phyloP scores from a whole-genome alignment of 1,140 invertebrate genomes.

The Littorina saxatilis region DNA sequence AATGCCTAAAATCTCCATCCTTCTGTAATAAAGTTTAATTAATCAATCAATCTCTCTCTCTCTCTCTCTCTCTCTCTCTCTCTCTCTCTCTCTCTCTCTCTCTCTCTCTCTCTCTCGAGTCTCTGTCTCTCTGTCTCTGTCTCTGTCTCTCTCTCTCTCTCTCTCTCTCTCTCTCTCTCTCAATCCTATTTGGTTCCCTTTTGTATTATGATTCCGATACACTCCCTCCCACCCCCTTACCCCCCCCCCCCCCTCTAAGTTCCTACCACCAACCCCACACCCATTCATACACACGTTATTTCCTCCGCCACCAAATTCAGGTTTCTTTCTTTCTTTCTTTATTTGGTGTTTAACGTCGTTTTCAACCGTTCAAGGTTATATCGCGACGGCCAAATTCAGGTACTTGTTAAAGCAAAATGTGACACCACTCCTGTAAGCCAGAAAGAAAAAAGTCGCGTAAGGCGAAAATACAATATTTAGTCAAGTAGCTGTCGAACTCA shows the following conservation, averaged over 20 bases:
- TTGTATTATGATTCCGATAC: not conserved
- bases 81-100: not conserved
- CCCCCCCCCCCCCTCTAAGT: not conserved
- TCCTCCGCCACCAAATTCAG: not conserved
- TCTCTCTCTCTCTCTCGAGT: no score
- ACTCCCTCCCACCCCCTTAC: not conserved
- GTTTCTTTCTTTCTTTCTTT: no score
- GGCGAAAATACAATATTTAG: no score
- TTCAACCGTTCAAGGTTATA: no score
- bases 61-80: conserved; percentile 9
- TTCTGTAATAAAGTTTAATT: no score
- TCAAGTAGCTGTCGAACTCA: no score
- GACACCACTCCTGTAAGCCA: not conserved
- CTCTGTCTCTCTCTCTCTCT: not conserved
- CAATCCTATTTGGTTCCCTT: not conserved
- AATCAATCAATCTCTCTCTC: no score
- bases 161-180: conserved; percentile 2
- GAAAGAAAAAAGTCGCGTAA: not conserved
- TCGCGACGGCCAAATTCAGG: not conserved
- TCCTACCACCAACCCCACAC: not conserved
- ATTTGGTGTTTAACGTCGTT: no score
- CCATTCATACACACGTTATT: not conserved
- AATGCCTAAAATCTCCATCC: no score
- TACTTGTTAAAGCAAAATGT: not conserved
- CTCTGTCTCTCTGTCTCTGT: not conserved